Conservation (phyloP, 2,797 vertebrate genomes). For the Sandelia bainsii region DNA sequence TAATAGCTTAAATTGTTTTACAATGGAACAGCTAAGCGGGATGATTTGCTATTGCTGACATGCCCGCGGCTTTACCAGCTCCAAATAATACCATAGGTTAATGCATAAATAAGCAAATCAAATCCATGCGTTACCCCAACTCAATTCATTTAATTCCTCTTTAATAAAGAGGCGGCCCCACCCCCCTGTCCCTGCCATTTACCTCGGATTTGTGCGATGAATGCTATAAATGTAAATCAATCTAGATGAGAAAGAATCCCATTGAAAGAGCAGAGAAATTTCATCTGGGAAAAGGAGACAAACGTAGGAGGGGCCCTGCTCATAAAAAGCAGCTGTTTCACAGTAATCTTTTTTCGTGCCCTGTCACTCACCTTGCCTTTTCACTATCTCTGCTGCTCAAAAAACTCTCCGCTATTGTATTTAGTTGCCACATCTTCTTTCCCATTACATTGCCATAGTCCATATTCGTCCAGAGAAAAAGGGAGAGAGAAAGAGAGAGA, state of each 20-base stretch:
- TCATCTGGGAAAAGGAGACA: conserved; percentile 83
- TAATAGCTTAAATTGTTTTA: conserved; percentile 78
- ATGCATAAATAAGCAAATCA: conserved; percentile 89
- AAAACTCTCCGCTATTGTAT: conserved; percentile 70
- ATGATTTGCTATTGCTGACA: conserved; percentile 78
- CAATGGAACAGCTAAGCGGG: conserved; percentile 78
- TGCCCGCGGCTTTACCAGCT: conserved; percentile 80
- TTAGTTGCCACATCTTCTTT: conserved; percentile 82
- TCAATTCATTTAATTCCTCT: conserved; percentile 91
- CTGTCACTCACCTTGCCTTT: conserved; percentile 91
- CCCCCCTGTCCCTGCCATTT: conserved; percentile 81
- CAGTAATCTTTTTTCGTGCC: conserved; percentile 92
- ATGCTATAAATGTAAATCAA: conserved; percentile 93
- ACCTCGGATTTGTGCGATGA: conserved; percentile 85
- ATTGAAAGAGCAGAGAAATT: conserved; percentile 86
- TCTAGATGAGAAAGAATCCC: conserved; percentile 89
- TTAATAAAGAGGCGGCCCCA: conserved; percentile 87
- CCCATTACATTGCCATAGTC: conserved; percentile 80
- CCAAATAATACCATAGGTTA: conserved; percentile 82
- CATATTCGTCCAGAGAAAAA: conserved; percentile 70
- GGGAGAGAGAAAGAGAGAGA: conserved; percentile 29
- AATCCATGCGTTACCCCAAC: conserved; percentile 90
- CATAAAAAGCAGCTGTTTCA: conserved; percentile 91
- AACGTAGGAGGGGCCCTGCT: conserved; percentile 75
- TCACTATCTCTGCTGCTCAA: conserved; percentile 83